Base-by-base conservation (phyloP, 92 coral and sea anemone genomes). In the Siderastrea siderea region DNA sequence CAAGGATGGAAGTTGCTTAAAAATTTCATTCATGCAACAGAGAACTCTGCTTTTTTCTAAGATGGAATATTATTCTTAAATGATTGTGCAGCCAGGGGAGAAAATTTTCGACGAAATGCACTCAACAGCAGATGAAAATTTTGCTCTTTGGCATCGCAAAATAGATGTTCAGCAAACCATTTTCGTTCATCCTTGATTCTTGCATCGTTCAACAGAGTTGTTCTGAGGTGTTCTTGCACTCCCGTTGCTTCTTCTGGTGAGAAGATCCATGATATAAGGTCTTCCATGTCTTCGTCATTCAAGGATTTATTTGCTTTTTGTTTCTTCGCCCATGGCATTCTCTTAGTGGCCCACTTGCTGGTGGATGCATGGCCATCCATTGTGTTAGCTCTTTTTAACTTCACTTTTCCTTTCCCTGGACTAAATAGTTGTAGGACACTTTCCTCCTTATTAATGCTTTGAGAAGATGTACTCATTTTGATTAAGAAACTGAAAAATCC, bases 11-110 rank as follows among this genome's bases (percentile, higher is more conserved):
- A 65, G 62, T 79, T 79, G 38, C 71, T 46, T 49, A 79, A 48
- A 47, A 79, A 63, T 60, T 79, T 77, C 69, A 77, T 77, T 68
- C 81, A 77, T 1, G 81, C 46, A 58, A 77, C 68, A 16, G 68
- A 59, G 15, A 77, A 77, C 3, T 54, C 55, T 3, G 55, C 68
- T 58, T 77, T 77, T 53, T 68, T 58, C 48, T 77, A 54, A n/a
- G 51, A 54, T 54, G 52, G 14, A 43, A 60, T 38, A 13, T 77
- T 77, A 44, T 63, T 65, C 19, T 5, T 26, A 48, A n/a, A 79
- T 13, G 84, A 47, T 65, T 79, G 74, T 10, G 5, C 5, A 2
- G 74, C 58, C 48, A 63, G 50, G n/a, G 12, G 47, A 17, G 74
- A 64, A 52, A 79, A 79, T 17, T 16, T 79, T 16, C 50, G 74